These are phyloP conservation scores for Pararge aegeria DNA, from an alignment of 1,140 invertebrate genomes.

Conservation along the genomic window DNA sequence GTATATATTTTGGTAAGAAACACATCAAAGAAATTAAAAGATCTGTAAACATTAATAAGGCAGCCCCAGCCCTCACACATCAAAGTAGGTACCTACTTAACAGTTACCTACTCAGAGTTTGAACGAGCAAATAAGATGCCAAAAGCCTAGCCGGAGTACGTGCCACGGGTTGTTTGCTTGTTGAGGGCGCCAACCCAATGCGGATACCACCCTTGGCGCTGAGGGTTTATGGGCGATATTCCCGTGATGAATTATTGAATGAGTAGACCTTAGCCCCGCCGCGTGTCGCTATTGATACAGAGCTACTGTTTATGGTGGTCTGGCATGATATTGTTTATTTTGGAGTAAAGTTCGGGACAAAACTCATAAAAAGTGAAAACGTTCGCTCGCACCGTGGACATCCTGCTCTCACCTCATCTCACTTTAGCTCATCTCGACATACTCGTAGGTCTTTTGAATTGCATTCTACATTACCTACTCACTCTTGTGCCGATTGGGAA, in stretches of 20 bases:
- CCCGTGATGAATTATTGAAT: background rate
- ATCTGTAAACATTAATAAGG: background rate
- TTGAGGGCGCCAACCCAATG: background rate
- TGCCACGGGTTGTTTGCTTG: background rate
- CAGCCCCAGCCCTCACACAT: background rate
- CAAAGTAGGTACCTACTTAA: background rate
- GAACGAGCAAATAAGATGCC: conserved; percentile 1
- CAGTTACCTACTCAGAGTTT: background rate
- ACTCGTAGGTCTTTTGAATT: too few species aligned
- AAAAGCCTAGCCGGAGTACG: conserved; percentile 1
- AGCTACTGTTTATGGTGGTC: background rate
- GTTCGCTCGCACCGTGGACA: too few species aligned
- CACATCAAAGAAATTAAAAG: too few species aligned
- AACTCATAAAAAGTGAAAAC: too few species aligned
- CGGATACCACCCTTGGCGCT: background rate
- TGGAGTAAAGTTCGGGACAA: too few species aligned
- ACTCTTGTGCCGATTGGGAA: too few species aligned
- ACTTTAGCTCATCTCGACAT: too few species aligned
- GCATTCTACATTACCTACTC: too few species aligned
- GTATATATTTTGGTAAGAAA: too few species aligned
- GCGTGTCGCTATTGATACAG: background rate
- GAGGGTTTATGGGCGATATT: background rate
- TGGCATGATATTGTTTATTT: conserved; percentile 3
- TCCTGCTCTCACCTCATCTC: too few species aligned
- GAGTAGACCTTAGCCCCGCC: background rate